Evolutionary conservation across 1,140 invertebrate genomes (phyloP).

Genomic region (Anthonomus grandis): DNA sequence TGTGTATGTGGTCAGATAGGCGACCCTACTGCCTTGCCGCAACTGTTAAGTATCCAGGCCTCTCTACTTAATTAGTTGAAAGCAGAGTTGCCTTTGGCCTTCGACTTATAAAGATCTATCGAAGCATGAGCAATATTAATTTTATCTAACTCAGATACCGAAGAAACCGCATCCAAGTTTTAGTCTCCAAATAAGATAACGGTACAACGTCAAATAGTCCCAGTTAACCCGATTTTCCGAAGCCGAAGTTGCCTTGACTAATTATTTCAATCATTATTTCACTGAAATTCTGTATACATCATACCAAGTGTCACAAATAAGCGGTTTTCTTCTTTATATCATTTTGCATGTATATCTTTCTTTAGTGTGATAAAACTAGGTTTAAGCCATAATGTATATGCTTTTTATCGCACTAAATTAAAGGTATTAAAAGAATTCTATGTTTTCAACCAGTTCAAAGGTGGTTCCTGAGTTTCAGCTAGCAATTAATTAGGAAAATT

Average conservation of each 20-base stretch:
- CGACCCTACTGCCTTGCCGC: slow-evolving; percentile 31
- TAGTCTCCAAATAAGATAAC: slow-evolving; percentile 22
- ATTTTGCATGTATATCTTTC: no score
- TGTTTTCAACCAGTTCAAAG: no score
- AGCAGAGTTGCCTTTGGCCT: slow-evolving; percentile 39
- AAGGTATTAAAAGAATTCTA: no score
- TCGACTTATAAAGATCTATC: slow-evolving; percentile 42
- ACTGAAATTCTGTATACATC: no score
- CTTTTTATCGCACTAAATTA: no score
- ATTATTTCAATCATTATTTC: no score
- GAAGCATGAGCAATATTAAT: slow-evolving; percentile 38
- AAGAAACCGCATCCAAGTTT: slow-evolving; percentile 22
- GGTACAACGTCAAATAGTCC: slow-evolving; percentile 17
- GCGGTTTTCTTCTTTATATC: no score
- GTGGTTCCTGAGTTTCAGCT: no score
- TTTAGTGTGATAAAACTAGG: no score
- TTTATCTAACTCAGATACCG: slow-evolving; percentile 39
- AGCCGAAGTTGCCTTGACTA: background rate
- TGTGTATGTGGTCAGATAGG: slow-evolving; percentile 43
- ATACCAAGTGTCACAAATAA: no score
- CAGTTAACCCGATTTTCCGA: background rate
- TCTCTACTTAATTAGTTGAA: slow-evolving; percentile 46
- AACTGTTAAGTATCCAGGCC: slow-evolving; percentile 42
- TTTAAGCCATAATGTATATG: no score
- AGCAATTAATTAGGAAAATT: no score